Percentiles rank a stretch among this genome's conserved stretches.
phyloP scores from a whole-genome alignment of 2,888 invertebrate species.

The Zele albiditarsus region DNA sequence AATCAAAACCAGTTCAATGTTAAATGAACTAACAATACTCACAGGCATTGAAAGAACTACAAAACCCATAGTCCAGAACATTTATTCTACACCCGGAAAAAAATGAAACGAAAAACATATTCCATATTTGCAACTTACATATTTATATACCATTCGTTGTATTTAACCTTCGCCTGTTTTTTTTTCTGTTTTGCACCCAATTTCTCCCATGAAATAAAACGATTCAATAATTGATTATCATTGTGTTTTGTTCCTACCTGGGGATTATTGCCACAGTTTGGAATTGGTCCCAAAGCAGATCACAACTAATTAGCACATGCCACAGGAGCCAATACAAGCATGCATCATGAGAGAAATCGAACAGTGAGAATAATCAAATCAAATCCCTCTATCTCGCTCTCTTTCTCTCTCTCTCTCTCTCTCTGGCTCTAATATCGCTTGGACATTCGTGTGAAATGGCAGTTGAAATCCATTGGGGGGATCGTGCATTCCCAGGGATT shows the following conservation, averaged over 20 bases:
- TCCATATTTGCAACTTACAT: too few relatives aligned
- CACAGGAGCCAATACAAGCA: not conserved
- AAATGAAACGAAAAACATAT: too few relatives aligned
- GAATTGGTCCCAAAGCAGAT: not conserved
- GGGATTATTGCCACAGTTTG: not conserved
- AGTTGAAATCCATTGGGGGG: slow-evolving; percentile 14
- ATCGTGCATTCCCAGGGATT: not conserved
- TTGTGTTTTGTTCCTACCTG: not conserved
- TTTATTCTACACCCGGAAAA: too few relatives aligned
- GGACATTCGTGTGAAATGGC: slow-evolving; percentile 6
- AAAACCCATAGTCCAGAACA: too few relatives aligned
- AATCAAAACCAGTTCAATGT: too few relatives aligned
- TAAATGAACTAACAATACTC: too few relatives aligned
- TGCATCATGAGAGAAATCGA: not conserved
- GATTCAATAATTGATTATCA: too few relatives aligned
- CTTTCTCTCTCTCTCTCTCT: not conserved
- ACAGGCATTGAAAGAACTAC: too few relatives aligned
- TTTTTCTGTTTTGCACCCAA: too few relatives aligned
- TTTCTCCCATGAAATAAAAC: too few relatives aligned
- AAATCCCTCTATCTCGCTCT: not conserved
- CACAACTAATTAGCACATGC: not conserved
- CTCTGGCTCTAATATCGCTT: not conserved
- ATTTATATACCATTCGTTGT: too few relatives aligned
- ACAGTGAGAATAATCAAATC: not conserved
- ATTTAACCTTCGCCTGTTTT: too few relatives aligned